Evolutionary conservation across 2,113 vertebrate genomes (phyloP).

Genomic region (Corythaixoides concolor): DNA sequence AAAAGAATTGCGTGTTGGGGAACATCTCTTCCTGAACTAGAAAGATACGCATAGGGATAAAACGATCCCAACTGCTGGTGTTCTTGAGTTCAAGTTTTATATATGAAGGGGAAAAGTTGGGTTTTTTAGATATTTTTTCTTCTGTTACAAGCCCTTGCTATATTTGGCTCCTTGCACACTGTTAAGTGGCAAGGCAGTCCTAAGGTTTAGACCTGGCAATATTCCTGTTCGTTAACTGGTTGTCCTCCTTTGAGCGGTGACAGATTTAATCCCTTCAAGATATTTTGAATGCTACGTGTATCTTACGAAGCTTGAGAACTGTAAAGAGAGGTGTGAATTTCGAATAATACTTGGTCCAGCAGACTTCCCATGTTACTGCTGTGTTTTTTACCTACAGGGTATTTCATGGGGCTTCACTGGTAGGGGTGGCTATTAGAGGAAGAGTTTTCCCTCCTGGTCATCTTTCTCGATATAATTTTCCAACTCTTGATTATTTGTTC

Average conservation of each 20-base stretch:
- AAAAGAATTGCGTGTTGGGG: neutral
- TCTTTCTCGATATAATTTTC: neutral
- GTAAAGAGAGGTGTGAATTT: neutral
- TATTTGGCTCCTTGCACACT: neutral
- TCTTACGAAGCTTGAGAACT: neutral
- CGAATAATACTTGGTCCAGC: neutral
- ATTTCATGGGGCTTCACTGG: neutral
- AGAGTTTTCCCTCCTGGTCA: neutral
- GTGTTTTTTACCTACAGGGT: neutral
- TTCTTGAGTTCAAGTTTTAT: neutral
- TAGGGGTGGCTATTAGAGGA: neutral
- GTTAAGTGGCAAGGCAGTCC: neutral
- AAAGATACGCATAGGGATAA: neutral
- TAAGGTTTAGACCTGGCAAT: neutral
- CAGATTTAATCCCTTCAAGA: neutral
- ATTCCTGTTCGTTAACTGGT: neutral
- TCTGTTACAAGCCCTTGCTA: neutral
- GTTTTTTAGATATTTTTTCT: neutral
- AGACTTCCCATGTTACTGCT: fast-evolving
- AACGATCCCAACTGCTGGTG: neutral
- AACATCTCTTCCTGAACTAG: neutral
- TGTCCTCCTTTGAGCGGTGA: neutral
- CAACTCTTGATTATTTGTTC: neutral
- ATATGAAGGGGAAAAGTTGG: fast-evolving
- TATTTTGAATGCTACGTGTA: neutral